Conservation (phyloP, 1,140 invertebrate species). For the Drosophila bocki region DNA sequence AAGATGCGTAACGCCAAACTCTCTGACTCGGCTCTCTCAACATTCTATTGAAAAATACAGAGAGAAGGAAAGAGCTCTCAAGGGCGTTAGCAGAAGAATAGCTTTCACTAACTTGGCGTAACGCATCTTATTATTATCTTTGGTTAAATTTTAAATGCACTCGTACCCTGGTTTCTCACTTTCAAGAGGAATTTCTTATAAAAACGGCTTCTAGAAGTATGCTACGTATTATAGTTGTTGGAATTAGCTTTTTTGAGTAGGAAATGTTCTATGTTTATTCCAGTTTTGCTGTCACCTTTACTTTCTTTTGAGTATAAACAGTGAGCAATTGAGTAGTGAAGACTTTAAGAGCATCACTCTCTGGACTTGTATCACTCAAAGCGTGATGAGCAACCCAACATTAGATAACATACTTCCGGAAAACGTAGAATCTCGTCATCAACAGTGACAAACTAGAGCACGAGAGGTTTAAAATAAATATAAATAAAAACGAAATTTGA, state of each 20-base stretch:
- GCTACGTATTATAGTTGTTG: neutral
- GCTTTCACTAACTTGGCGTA: neutral
- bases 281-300: no score
- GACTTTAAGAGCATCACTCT: neutral
- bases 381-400: neutral
- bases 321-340: neutral
- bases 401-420: neutral
- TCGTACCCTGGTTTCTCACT: neutral
- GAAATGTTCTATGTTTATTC: no score
- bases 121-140: slow-evolving; percentile 2
- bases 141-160: neutral
- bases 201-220: neutral
- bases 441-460: neutral
- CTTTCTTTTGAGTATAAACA: no score
- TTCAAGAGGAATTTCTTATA: neutral
- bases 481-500: slow-evolving; percentile 13
- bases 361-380: neutral
- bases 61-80: neutral
- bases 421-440: neutral
- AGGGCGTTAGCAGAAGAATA: no score
- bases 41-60: neutral
- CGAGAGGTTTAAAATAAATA: neutral
- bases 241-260: no score
- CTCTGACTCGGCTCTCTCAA: neutral
- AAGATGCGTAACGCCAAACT: neutral